Conservation (phyloP, 2,113 vertebrate genomes). For the Microtus oregoni region DNA sequence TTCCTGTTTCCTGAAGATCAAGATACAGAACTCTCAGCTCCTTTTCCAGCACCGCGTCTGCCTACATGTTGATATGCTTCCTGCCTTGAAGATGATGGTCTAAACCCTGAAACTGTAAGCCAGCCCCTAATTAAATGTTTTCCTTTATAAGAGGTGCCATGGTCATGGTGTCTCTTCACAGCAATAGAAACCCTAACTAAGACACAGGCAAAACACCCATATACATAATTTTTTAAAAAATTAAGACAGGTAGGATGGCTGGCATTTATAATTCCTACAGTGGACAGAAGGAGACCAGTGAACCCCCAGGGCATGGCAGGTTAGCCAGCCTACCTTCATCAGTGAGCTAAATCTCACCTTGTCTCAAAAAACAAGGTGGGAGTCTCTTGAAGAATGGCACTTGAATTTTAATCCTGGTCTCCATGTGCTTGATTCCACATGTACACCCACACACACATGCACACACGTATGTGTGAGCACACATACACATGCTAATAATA, state of each 20-base stretch:
- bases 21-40: not conserved
- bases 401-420: not conserved
- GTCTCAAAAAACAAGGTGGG: not conserved
- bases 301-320: not conserved
- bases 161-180: not conserved
- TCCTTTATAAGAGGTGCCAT: not conserved
- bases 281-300: too few species aligned
- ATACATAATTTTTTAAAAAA: not conserved
- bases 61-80: not conserved
- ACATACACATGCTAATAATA: too few species aligned
- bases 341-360: not conserved
- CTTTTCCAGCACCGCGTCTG: not conserved
- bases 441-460: fast-evolving
- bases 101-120: not conserved
- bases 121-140: not conserved
- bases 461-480: too few species aligned
- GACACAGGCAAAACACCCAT: not conserved
- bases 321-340: not conserved
- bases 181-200: not conserved
- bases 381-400: not conserved
- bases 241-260: not conserved
- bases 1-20: not conserved
- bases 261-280: not conserved
- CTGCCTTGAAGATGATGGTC: not conserved
- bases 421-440: too few species aligned